Base-by-base conservation (phyloP, 1,140 invertebrate species). In the Euschistus heros region DNA sequence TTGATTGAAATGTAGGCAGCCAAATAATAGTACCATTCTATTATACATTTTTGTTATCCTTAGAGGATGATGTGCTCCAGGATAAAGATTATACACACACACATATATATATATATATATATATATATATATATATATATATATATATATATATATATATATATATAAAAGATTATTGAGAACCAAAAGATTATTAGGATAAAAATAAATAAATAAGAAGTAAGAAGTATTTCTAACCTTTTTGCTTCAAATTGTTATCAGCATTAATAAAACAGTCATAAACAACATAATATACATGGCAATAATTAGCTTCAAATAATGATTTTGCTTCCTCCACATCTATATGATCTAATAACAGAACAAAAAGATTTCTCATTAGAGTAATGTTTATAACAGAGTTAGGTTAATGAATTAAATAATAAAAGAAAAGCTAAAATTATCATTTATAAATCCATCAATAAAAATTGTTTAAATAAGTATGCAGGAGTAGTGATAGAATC, bases 181-280 rank as follows among this genome's bases (percentile, higher is more conserved):
- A 44, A 44, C 42, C 17, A 8, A 44, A 10, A 8, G 7, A 4
- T n/a, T 4, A 17, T 6, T n/a, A 47, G 15, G 15, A 4, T 20
- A 47, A 47, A 47, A n/a, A 47, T 13, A n/a, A 47, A 55, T 22
- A 55, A 55, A 14, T 10, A 22, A 24, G 20, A 55, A 14, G 5
- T 20, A 22, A 22, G n/a, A 55, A 55, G 20, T 52, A 24, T 55
- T 22, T 20, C 76, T 78, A 82, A 96, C 94, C 92, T 85, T 89
- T 85, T 78, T 94, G 91, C 68, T 89, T 86, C 24, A 96, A 78
- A 77, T 94, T 94, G 55, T 84, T 82, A 80, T 98, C 94, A 46
- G 91, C 88, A 73, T 85, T 83, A 46, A 94, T 86, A 76, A 97
- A 97, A 74, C 89, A 91, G 75, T 98, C 94, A 77, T 96, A 94